Evolutionary conservation across 2,888 invertebrate species (phyloP), one percentile per base, ranked within the genome.

Genomic region (Acleris holmiana): DNA sequence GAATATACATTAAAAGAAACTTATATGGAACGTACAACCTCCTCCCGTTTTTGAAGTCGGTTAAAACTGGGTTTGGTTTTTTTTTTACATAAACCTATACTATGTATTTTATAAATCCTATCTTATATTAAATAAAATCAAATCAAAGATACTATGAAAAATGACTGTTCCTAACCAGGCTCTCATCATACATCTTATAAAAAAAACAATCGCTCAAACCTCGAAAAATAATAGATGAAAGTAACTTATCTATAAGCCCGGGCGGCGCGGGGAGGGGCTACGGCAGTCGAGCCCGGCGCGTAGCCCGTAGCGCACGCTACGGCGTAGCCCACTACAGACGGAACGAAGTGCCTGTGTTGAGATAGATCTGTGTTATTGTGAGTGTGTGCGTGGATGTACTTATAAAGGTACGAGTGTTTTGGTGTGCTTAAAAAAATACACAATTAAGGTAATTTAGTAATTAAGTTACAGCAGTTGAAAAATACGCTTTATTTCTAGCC

Each of bases 251-350:
- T 75, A 73, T 68, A 70, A 68, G 69, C 74, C 75, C 70, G 71
- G 72, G 55, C 71, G 74, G 80, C 77, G 84, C 76, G 88, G 86
- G 88, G 84, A 74, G 86, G 78, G 79, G 73, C 83, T 84, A 82
- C 89, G 88, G 82, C 89, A 91, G 91, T 91, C 85, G 83, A 82
- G 85, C 83, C 80, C 73, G 79, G 80, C 85, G 82, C 89, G 89
- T 87, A 84, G 87, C 78, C 73, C 86, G 84, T 83, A 84, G 85
- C 83, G 77, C 79, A 72, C 88, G 89, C 88, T 88, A 87, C 89
- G 86, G 66, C 76, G 80, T 70, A 69, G 74, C 68, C 35, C 57
- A 58, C 67, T 49, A 63, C 67, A 13, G 54, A 58, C 54, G 58
- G 64, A 54, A 60, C 60, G 50, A 58, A 65, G 58, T 56, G 44